Conservation (phyloP, 2,888 invertebrate species). For the Chorisops tibialis region DNA sequence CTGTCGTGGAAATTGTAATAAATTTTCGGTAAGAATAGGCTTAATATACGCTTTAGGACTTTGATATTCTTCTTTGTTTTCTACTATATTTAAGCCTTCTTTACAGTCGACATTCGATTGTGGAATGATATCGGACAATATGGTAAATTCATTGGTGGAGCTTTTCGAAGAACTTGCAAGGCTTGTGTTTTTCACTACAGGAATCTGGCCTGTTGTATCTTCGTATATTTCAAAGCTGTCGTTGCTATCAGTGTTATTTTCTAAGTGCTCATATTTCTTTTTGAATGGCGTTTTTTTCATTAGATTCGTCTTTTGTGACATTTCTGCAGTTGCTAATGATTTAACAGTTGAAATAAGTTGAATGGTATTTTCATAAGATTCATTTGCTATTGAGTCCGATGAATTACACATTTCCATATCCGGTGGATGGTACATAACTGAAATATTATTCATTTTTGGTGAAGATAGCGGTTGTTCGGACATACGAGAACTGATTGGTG, state of each 20-base stretch:
- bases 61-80: neutral
- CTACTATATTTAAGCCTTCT: neutral
- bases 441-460: neutral
- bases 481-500: neutral
- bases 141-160: too few species aligned
- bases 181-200: neutral
- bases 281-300: neutral
- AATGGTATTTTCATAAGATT: too few species aligned
- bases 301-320: too few species aligned
- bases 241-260: neutral
- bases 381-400: too few species aligned
- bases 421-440: neutral
- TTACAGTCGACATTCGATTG: neutral
- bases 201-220: conserved; percentile 1
- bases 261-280: neutral
- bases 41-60: neutral
- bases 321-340: too few species aligned
- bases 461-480: neutral
- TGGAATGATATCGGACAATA: too few species aligned
- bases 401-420: neutral
- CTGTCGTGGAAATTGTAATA: neutral
- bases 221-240: conserved; percentile 26
- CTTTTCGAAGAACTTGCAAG: too few species aligned
- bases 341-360: too few species aligned
- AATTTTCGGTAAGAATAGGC: neutral